These are phyloP conservation scores for Beris chalybata DNA, from an alignment of 2,888 invertebrate species.

Conservation along the genomic window DNA sequence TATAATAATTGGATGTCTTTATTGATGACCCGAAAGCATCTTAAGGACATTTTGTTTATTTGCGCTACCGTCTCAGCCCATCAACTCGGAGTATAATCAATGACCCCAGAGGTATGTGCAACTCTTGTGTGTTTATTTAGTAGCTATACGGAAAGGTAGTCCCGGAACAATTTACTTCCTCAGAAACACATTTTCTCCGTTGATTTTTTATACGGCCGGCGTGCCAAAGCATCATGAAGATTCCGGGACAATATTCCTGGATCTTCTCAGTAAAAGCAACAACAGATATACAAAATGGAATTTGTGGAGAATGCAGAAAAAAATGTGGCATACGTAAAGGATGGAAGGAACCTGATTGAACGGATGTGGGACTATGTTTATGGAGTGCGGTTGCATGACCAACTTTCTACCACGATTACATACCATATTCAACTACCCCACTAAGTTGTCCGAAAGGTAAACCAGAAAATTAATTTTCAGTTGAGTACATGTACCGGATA, in stretches of 20 bases:
- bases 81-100: conserved; percentile 14
- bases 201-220: too few relatives aligned
- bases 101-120: conserved; percentile 1
- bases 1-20: conserved; percentile 40
- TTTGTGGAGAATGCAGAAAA: not conserved
- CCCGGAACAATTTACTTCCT: not conserved
- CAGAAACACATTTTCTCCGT: not conserved
- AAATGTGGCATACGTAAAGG: not conserved
- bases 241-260: too few relatives aligned
- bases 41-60: conserved; percentile 39
- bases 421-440: conserved; percentile 34
- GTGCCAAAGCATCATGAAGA: too few relatives aligned
- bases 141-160: conserved; percentile 23
- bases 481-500: conserved; percentile 25
- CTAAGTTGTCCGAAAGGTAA: conserved; percentile 36
- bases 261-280: not conserved
- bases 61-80: conserved; percentile 23
- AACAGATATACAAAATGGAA: not conserved
- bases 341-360: not conserved
- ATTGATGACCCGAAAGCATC: conserved; percentile 39
- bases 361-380: not conserved
- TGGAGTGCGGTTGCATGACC: not conserved
- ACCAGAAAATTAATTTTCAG: conserved; percentile 38
- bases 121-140: not conserved
- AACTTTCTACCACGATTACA: not conserved